These are phyloP conservation scores for Bergia puertoricense DNA, from an alignment of 92 coral and sea anemone species.

Conservation along the genomic window DNA sequence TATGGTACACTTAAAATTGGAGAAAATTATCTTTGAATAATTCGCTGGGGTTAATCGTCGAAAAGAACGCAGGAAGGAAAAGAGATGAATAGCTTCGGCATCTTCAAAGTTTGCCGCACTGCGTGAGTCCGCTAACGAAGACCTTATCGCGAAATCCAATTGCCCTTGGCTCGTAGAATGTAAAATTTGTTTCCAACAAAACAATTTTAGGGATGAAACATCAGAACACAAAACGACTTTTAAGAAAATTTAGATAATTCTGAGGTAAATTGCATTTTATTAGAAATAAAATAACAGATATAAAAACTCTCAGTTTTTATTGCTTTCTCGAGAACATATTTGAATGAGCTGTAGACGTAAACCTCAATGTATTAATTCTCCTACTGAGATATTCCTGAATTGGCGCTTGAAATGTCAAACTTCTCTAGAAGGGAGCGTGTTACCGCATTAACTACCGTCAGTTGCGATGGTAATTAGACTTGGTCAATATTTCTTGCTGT, in stretches of 20 bases:
- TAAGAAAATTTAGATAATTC: slow-evolving; percentile 3
- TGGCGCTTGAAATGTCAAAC: slow-evolving; percentile 24
- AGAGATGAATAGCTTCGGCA: slow-evolving; percentile 37
- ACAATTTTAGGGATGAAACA: not conserved
- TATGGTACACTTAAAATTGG: not conserved
- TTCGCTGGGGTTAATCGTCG: not conserved
- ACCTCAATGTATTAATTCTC: slow-evolving; percentile 20
- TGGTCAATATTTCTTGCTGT: slow-evolving; percentile 48
- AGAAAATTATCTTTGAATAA: slow-evolving; percentile 2
- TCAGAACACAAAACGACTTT: not conserved
- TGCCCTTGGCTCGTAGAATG: slow-evolving; percentile 43
- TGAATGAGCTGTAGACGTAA: slow-evolving; percentile 23
- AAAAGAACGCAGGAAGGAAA: slow-evolving; percentile 22
- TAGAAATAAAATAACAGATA: not conserved
- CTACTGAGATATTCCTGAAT: slow-evolving; percentile 27
- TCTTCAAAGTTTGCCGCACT: slow-evolving; percentile 40
- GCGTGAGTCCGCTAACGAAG: slow-evolving; percentile 40
- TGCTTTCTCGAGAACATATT: slow-evolving; percentile 7
- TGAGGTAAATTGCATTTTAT: not conserved
- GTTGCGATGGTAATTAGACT: slow-evolving; percentile 43
- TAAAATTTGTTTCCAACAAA: slow-evolving; percentile 3
- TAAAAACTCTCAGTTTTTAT: not conserved
- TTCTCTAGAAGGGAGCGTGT: slow-evolving; percentile 13
- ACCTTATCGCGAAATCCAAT: slow-evolving; percentile 41
- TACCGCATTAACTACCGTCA: slow-evolving; percentile 32